A percentile compares a stretch with the other conserved stretches of the same genome.
Evolutionary conservation across 2,888 invertebrate species (phyloP).

Genomic region (Hoplodrina blanda): DNA sequence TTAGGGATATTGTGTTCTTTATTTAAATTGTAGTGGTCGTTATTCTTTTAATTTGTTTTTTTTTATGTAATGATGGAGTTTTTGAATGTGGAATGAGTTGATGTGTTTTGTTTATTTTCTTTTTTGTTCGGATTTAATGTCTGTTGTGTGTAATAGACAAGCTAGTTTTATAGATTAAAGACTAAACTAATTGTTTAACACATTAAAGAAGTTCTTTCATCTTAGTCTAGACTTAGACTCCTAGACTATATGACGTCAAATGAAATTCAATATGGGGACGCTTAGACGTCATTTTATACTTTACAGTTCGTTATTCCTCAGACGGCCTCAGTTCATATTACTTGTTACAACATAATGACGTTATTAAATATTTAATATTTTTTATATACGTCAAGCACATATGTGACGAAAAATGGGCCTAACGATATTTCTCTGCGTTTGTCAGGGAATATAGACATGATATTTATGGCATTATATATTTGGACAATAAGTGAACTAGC

Average conservation of each 20-base stretch:
- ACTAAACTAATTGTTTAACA: background rate
- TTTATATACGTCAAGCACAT: too few species aligned
- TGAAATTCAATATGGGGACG: conserved; percentile 37
- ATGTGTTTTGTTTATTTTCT: background rate
- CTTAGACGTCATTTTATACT: conserved; percentile 48
- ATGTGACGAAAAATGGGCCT: too few species aligned
- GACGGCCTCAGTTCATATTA: conserved; percentile 22
- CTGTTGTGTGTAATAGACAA: background rate
- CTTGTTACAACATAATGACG: conserved; percentile 6
- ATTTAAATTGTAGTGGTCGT: conserved; percentile 24
- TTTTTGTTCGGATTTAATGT: background rate
- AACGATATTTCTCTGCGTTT: too few species aligned
- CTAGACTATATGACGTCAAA: conserved; percentile 34
- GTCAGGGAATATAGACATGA: too few species aligned
- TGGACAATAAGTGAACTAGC: background rate
- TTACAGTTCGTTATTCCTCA: conserved; percentile 25
- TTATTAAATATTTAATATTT: too few species aligned
- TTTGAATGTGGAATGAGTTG: conserved; percentile 19
- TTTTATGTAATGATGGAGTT: background rate
- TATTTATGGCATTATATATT: too few species aligned
- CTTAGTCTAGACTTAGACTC: conserved; percentile 6
- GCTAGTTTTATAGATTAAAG: too few species aligned
- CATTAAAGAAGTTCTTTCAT: background rate
- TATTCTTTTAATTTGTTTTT: conserved; percentile 11
- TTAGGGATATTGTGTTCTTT: conserved; percentile 42